Evolutionary conservation across 53 echinoderm and acorn worm species (phyloP), one percentile per base, ranked within the genome.

Genomic region (Paelopatides confundens): DNA sequence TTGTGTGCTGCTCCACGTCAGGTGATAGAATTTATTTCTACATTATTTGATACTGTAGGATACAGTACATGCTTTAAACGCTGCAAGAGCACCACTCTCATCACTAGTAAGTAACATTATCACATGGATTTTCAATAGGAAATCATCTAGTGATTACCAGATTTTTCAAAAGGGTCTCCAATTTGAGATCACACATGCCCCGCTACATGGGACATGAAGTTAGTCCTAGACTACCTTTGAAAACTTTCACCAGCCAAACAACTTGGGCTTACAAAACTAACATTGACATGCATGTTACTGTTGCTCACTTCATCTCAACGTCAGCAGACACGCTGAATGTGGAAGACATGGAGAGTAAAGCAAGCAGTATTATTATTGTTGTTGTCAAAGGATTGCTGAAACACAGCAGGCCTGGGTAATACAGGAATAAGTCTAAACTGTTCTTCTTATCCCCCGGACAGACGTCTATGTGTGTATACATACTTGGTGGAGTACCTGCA

Each of bases 141-240:
- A 65, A 64, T 83, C 86, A 86, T 36, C 91, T 81, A 1, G 38
- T 90, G 54, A 77, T 90, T 21, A 39, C 9, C 27, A 53, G 86
- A 7, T 90, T 78, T 77, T 65, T 90, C 38, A 90, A 48, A 79
- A 86, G 86, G 1, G 66, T 78, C 24, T 90, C 86, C 63, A n/a
- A 86, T 12, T 46, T 13, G 28, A 12, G 11, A 67, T 1, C 69
- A 58, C 17, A 87, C 87, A n/a, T n/a, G n/a, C n/a, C n/a, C n/a
- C n/a, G n/a, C n/a, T n/a, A n/a, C n/a, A n/a, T n/a, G n/a, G 91
- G 91, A 91, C 79, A 71, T 69, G 5, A 54, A n/a, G 8, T 0
- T 52, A 1, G 91, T 87, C 0, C 48, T 91, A 0, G 48, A 38
- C 54, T 51, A n/a, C 47, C 81, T 11, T n/a, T n/a, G n/a, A n/a